These are phyloP conservation scores for Yasuhikotakia modesta DNA, from an alignment of 2,797 vertebrate genomes.

Conservation along the genomic window DNA sequence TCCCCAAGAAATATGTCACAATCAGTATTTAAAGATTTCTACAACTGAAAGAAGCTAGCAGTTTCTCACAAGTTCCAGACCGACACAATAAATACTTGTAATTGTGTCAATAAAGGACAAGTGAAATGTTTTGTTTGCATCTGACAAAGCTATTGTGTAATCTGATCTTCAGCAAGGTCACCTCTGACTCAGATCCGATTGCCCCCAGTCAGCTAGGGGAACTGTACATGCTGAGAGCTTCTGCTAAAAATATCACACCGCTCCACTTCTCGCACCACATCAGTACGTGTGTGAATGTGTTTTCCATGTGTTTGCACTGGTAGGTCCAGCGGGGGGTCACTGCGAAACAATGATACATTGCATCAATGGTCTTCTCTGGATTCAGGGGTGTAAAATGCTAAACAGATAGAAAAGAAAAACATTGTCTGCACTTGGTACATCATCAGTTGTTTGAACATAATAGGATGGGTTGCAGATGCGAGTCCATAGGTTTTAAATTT, in stretches of 20 bases:
- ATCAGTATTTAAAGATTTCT: constrained; percentile 6
- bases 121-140: constrained; percentile 36
- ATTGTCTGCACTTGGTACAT: background rate
- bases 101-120: background rate
- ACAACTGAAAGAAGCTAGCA: constrained; percentile 8
- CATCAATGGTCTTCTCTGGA: constrained; percentile 5
- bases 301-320: background rate
- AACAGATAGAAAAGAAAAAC: background rate
- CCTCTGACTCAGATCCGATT: constrained; percentile 58
- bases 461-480: background rate
- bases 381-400: constrained; percentile 10
- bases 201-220: constrained; percentile 49
- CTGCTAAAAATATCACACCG: constrained; percentile 56
- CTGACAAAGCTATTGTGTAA: constrained; percentile 53
- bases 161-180: constrained; percentile 61
- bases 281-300: constrained; percentile 30
- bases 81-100: too few relatives aligned
- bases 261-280: constrained; percentile 48
- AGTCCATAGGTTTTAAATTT: background rate
- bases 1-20: background rate
- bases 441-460: background rate
- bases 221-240: constrained; percentile 49
- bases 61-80: background rate
- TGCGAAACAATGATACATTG: constrained; percentile 38
- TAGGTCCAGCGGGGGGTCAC: constrained; percentile 28